Base-by-base conservation (phyloP, 2,113 vertebrate species). In the Plestiodon gilberti region DNA sequence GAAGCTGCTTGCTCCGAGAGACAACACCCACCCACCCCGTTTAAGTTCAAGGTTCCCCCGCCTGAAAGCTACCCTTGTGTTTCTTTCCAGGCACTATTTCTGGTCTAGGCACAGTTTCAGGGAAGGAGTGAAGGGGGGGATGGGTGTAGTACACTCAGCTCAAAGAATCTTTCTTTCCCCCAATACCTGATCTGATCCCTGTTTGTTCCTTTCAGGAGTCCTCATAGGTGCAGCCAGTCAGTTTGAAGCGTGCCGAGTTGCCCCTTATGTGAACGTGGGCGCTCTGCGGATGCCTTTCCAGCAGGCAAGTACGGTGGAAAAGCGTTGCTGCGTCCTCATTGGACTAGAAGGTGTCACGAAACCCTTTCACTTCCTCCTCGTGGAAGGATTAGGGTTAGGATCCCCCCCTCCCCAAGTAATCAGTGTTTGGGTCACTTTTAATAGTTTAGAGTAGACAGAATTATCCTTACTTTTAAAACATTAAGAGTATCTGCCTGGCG, bases 221-320 rank as follows among this genome's bases (percentile, higher is more conserved):
- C 98, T 99, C 80, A 99, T 99, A 94, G 98, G 99, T 78, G 98
- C 98, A 33, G 98, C 98, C 90, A 99, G 98, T 88, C 99, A 99
- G 94, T 99, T 99, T 96, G 99, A 99, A 96, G 99, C 98, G 57
- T 99, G 99, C 97, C 97, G 99, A 91, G 99, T 99, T 64, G 99
- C 99, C 79, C 99, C 99, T 77, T 99, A 99, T 96, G 99, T 99
- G 96, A 99, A 99, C 90, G 98, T 99, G 95, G 99, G 99, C 80
- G 98, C 99, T 89, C 96, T 99, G 91, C 95, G 99, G 97, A 99
- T 99, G 98, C 99, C 99, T 94, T 99, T 99, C 96, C 98, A 99
- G 96, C 99, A 99, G 98, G 99, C 97, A 97, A 99, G 98, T 98
- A 92, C 57, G 90, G 94, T 93, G 64, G 62, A 14, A 17, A 74